phyloP scores from a whole-genome alignment of 53 echinoderm and acorn worm species.

The Stichopus horrens region DNA sequence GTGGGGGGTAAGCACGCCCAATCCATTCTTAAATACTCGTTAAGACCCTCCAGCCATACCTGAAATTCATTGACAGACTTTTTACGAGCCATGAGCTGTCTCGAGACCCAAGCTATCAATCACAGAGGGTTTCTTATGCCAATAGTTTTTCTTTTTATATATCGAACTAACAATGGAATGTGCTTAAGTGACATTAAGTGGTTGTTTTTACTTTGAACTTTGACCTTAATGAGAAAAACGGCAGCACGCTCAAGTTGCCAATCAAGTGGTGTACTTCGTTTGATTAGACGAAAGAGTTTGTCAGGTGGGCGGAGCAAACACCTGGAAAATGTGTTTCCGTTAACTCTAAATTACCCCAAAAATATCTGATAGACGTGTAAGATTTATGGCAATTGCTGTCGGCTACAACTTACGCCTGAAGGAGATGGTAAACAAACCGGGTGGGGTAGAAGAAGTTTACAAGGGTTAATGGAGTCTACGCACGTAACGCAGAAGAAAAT shows the following conservation, averaged over 20 bases:
- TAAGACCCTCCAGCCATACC: background rate
- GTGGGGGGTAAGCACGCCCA: background rate
- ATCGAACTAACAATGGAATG: background rate
- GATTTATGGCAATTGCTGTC: slow-evolving; percentile 14
- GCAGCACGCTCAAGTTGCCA: slow-evolving; percentile 6
- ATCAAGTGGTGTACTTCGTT: background rate
- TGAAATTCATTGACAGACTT: slow-evolving; percentile 1
- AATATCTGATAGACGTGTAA: background rate
- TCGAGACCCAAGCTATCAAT: background rate
- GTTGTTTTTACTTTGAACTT: background rate
- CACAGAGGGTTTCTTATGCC: background rate
- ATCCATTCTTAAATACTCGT: background rate
- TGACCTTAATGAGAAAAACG: background rate
- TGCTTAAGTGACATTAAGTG: slow-evolving; percentile 10
- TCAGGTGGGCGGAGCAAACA: background rate
- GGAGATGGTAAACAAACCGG: background rate
- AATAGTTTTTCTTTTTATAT: background rate
- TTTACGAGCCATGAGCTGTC: background rate
- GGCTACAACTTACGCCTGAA: background rate
- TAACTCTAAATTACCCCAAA: background rate
- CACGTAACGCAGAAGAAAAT: background rate
- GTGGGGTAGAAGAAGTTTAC: background rate
- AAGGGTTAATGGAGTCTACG: slow-evolving; percentile 9
- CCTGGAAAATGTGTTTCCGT: background rate
- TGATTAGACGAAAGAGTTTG: background rate